These are phyloP conservation scores for Arvicola amphibius DNA, from an alignment of 2,797 vertebrate genomes.

Conservation along the genomic window DNA sequence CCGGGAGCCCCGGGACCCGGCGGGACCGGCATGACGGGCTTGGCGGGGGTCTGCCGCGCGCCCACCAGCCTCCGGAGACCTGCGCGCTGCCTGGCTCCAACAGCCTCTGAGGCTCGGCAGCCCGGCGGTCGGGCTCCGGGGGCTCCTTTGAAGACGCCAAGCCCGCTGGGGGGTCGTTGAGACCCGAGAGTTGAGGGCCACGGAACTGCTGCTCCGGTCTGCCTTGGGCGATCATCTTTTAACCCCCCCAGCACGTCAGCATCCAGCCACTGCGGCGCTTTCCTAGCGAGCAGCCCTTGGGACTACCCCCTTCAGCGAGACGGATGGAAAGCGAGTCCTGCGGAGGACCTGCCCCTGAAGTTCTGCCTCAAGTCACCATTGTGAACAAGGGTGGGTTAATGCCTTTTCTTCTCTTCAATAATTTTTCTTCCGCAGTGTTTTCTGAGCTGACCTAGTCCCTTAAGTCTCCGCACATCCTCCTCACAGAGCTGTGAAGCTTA, in stretches of 20 bases:
- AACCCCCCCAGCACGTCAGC: slow-evolving; percentile 72
- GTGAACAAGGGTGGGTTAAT: slow-evolving; percentile 85
- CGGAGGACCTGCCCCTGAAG: slow-evolving; percentile 70
- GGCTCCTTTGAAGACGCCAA: slow-evolving; percentile 46
- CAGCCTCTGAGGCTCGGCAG: slow-evolving; percentile 74
- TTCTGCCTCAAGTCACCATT: slow-evolving; percentile 78
- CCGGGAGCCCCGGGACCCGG: slow-evolving; percentile 51
- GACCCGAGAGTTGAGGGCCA: slow-evolving; percentile 54
- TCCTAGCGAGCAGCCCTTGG: slow-evolving; percentile 7
- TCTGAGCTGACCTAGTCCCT: slow-evolving; percentile 79
- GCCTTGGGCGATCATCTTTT: slow-evolving; percentile 71
- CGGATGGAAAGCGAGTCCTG: slow-evolving; percentile 76
- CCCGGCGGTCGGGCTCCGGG: slow-evolving; percentile 36
- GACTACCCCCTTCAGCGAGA: slow-evolving; percentile 46
- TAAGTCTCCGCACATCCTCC: slow-evolving; percentile 73
- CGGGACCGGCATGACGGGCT: slow-evolving; percentile 67
- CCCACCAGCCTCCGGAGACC: slow-evolving; percentile 69
- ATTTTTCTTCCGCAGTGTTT: slow-evolving; percentile 77
- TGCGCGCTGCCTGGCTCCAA: slow-evolving; percentile 74
- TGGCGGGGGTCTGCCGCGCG: slow-evolving; percentile 51
- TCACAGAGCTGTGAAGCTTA: slow-evolving; percentile 34
- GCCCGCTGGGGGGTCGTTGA: neutral
- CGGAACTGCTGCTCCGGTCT: slow-evolving; percentile 61
- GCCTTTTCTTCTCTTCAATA: neutral
- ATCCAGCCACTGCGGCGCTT: slow-evolving; percentile 72